Percentiles rank a stretch among this genome's conserved stretches.
Conservation (phyloP, 2,113 vertebrate species). For the Peromyscus polionotus region DNA sequence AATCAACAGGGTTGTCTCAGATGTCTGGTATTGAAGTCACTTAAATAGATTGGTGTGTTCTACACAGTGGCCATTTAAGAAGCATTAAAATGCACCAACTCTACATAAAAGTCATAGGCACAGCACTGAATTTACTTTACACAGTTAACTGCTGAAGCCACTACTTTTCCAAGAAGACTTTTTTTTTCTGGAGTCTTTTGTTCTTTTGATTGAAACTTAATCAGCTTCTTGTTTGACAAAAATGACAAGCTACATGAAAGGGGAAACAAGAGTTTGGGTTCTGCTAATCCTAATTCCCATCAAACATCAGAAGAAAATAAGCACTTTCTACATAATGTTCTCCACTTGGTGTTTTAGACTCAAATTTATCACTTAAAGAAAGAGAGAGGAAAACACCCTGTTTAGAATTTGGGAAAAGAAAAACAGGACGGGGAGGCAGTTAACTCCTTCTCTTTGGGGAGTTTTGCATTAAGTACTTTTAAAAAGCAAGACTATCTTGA, state of each 20-base stretch:
- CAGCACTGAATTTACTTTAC: constrained; percentile 38
- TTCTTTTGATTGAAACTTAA: constrained; percentile 83
- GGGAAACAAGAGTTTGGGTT: constrained; percentile 74
- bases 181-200: constrained; percentile 66
- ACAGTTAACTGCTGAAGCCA: constrained; percentile 65
- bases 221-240: constrained; percentile 83
- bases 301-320: constrained; percentile 81
- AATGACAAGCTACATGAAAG: constrained; percentile 78
- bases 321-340: constrained; percentile 69
- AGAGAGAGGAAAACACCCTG: not conserved
- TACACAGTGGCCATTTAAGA: not conserved
- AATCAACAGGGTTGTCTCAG: not conserved
- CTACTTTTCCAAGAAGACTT: constrained; percentile 69
- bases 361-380: constrained; percentile 79
- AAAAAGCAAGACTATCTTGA: not conserved
- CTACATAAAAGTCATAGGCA: constrained; percentile 27
- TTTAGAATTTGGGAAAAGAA: not conserved
- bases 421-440: not conserved
- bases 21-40: not conserved
- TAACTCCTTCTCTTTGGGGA: constrained; percentile 58
- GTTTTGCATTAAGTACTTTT: constrained; percentile 30
- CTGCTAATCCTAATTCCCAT: constrained; percentile 76
- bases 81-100: not conserved
- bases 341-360: constrained; percentile 69
- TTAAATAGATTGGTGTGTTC: not conserved